phyloP scores from a whole-genome alignment of 2,888 invertebrate species.

The Cyclophora albipunctata region DNA sequence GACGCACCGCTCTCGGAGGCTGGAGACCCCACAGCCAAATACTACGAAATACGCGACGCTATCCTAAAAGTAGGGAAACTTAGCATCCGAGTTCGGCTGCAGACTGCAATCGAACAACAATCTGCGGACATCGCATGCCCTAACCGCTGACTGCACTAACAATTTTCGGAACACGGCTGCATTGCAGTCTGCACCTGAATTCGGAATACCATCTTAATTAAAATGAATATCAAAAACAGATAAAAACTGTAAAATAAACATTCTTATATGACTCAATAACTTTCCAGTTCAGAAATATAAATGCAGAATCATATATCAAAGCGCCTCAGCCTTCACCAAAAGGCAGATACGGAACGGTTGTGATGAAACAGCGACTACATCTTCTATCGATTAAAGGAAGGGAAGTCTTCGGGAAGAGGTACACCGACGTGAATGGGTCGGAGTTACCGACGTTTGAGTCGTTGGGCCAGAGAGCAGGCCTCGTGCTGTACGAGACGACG shows the following conservation, averaged over 20 bases:
- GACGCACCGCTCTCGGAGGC: slow-evolving; percentile 92
- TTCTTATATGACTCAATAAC: too few relatives aligned
- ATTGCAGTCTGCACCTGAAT: too few relatives aligned
- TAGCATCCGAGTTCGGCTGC: too few relatives aligned
- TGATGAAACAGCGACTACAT: slow-evolving; percentile 61
- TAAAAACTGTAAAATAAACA: too few relatives aligned
- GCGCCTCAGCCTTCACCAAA: slow-evolving; percentile 77
- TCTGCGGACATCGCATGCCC: too few relatives aligned
- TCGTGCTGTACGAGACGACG: slow-evolving; percentile 77
- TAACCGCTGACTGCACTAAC: too few relatives aligned
- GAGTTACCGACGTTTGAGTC: slow-evolving; percentile 78
- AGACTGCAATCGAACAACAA: too few relatives aligned
- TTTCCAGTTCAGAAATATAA: slow-evolving; percentile 63
- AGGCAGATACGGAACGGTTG: slow-evolving; percentile 77
- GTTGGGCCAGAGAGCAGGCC: slow-evolving; percentile 76
- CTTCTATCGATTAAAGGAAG: slow-evolving; percentile 60
- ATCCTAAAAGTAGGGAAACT: slow-evolving; percentile 65
- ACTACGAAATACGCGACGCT: slow-evolving; percentile 79
- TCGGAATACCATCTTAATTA: too few relatives aligned
- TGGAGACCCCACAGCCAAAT: slow-evolving; percentile 92
- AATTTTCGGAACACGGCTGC: too few relatives aligned
- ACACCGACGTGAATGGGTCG: slow-evolving; percentile 30
- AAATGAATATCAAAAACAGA: too few relatives aligned
- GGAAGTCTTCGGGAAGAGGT: slow-evolving; percentile 38
- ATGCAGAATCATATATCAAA: slow-evolving; percentile 28